Evolutionary conservation across 2,797 vertebrate genomes (phyloP), one percentile per base, ranked within the genome.

Genomic region (Acipenser ruthenus): DNA sequence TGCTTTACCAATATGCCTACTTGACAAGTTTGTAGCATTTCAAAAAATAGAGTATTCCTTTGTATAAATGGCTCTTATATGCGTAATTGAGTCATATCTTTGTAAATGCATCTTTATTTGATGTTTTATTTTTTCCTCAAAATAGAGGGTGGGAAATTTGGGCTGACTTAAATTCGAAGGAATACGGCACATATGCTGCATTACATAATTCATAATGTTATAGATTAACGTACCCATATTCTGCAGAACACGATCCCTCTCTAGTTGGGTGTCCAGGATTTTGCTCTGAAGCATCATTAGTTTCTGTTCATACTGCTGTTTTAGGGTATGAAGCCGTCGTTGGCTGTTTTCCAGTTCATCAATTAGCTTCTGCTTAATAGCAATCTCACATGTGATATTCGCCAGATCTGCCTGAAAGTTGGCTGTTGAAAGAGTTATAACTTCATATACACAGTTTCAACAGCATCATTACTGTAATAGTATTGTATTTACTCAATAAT

Each of bases 261-360:
- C 96, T 75, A 95, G 91, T 73, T 99, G 96, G 1, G 95, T 98
- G 77, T 98, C 96, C 64, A 89, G 82, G 79, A 98, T 99, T 87
- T 97, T 97, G 83, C 93, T 94, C 58, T 98, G 95, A 7, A 98
- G 80, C 90, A 93, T 94, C 90, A 88, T 94, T 49, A 98, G 84
- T 71, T 98, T 99, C 80, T 99, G 95, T 59, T 99, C 95, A 59
- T 98, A 98, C 49, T 99, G 96, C 80, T 88, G 94, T 66, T 97
- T 98, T 63, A 98, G 89, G 0, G 95, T 98, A 79, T 98, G 95
- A 62, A 98, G 80, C 13, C 95, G 90, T 67, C 92, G 82, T 81
- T 99, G 96, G 82, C 96, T 99, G 81, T 98, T 99, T 82, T 99
- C 96, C 65, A 98, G 85, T 76, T 99, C 95, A 69, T 99, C 96